These are phyloP conservation scores for Cercopithecus mona DNA, from an alignment of 2,113 vertebrate species.

Conservation along the genomic window DNA sequence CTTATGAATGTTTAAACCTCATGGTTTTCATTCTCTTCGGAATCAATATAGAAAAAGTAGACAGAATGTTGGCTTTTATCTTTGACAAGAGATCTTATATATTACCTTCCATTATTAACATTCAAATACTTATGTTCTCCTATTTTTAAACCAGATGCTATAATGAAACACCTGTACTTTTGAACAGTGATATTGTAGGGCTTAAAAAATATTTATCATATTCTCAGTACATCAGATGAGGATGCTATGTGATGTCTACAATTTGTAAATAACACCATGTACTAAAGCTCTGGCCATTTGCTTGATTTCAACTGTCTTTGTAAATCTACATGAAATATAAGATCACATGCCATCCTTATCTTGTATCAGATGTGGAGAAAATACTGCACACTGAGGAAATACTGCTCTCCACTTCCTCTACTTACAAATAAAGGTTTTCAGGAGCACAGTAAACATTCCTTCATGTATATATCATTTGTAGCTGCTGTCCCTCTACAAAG, in stretches of 20 bases:
- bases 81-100: background rate
- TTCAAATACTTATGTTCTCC: background rate
- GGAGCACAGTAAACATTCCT: fast-evolving
- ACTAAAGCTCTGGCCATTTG: background rate
- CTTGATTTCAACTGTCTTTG: background rate
- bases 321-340: background rate
- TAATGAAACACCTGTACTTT: background rate
- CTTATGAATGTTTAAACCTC: background rate
- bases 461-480: background rate
- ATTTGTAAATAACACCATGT: background rate
- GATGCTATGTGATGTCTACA: background rate
- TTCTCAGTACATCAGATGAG: background rate
- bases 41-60: background rate
- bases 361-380: background rate
- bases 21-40: background rate
- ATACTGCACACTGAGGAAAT: no score
- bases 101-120: background rate
- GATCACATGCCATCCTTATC: background rate
- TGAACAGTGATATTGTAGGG: background rate
- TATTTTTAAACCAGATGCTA: background rate
- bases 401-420: background rate
- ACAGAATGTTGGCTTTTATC: background rate
- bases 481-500: background rate
- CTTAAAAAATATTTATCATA: background rate
- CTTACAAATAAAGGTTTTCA: background rate